phyloP scores from a whole-genome alignment of 2,888 invertebrate genomes.

The Chrysina gloriosa region DNA sequence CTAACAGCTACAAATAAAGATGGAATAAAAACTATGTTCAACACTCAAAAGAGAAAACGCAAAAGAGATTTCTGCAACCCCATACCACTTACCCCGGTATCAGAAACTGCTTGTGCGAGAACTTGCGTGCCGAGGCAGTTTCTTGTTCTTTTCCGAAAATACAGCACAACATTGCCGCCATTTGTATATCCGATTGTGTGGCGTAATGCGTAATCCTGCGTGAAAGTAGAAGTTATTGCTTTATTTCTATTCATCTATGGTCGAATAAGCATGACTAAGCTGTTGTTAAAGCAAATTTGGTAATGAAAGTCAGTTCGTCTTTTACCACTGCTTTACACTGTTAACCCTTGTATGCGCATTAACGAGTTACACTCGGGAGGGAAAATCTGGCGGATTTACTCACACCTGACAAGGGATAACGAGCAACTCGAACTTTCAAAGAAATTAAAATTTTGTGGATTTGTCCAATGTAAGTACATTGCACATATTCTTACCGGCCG shows the following conservation, averaged over 20 bases:
- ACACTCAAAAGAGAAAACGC: slow-evolving; percentile 12
- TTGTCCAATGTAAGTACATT: too few relatives aligned
- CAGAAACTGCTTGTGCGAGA: slow-evolving; percentile 53
- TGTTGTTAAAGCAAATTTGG: too few relatives aligned
- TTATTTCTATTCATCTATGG: too few relatives aligned
- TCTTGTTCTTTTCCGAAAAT: slow-evolving; percentile 76
- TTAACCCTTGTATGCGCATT: too few relatives aligned
- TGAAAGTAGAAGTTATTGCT: slow-evolving; percentile 35
- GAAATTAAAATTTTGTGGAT: too few relatives aligned
- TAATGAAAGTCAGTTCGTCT: not conserved
- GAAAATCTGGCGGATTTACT: too few relatives aligned
- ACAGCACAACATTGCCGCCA: slow-evolving; percentile 93
- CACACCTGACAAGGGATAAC: too few relatives aligned
- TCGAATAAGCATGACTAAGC: too few relatives aligned
- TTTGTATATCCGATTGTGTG: slow-evolving; percentile 86
- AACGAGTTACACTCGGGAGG: too few relatives aligned
- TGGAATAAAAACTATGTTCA: slow-evolving; percentile 46
- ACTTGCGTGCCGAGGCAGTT: slow-evolving; percentile 48
- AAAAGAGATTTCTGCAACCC: not conserved
- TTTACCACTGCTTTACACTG: too few relatives aligned
- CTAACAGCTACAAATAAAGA: slow-evolving; percentile 71
- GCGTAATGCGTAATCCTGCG: slow-evolving; percentile 87
- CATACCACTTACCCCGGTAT: slow-evolving; percentile 54
- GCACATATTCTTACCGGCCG: too few relatives aligned
- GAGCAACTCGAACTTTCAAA: too few relatives aligned